phyloP scores from a whole-genome alignment of 2,797 vertebrate genomes.

The Tauraco hartlaubi region DNA sequence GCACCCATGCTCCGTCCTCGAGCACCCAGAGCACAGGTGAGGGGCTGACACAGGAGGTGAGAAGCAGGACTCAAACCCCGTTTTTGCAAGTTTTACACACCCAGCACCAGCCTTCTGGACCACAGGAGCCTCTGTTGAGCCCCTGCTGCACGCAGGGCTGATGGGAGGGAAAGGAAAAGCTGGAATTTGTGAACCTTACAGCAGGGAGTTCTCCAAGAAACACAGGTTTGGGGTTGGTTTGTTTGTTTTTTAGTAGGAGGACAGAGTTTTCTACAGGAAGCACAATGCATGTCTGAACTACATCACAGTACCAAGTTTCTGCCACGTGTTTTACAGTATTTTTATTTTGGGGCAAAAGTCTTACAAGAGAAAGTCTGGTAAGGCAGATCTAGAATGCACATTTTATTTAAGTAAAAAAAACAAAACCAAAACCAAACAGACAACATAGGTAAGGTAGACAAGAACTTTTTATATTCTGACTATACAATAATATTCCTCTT shows the following conservation, averaged over 20 bases:
- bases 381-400: slow-evolving; percentile 74
- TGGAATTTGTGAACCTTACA: background rate
- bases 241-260: background rate
- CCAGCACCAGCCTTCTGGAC: background rate
- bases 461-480: slow-evolving; percentile 78
- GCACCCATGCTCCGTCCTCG: accelerated
- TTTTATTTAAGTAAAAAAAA: slow-evolving; percentile 87
- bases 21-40: accelerated
- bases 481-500: slow-evolving; percentile 75
- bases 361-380: slow-evolving; percentile 28
- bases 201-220: background rate
- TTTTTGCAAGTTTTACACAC: background rate
- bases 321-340: background rate
- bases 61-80: background rate
- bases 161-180: background rate
- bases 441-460: slow-evolving; percentile 70
- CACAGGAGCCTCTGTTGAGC: background rate
- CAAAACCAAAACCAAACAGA: slow-evolving; percentile 62
- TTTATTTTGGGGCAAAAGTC: slow-evolving; percentile 6
- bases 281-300: background rate
- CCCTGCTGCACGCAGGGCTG: background rate
- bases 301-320: background rate
- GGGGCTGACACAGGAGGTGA: accelerated
- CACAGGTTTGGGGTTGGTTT: background rate
- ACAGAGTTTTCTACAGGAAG: background rate